These are phyloP conservation scores for Phania funesta DNA, from an alignment of 2,888 invertebrate genomes.

Conservation along the genomic window DNA sequence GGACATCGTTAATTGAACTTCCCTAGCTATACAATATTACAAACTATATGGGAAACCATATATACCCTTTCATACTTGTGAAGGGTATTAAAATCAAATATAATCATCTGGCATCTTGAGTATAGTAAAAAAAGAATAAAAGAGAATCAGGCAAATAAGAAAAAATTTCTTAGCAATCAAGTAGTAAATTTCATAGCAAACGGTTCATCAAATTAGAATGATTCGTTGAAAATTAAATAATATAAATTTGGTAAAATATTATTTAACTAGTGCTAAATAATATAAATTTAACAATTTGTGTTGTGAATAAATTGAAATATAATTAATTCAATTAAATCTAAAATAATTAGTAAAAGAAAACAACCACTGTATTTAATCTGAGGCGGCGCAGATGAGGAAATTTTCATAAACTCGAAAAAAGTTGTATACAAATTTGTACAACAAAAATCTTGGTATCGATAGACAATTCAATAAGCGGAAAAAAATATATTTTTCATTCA, in stretches of 20 bases:
- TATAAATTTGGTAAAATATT: background rate
- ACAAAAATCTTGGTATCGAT: conserved; percentile 44
- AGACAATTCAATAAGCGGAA: conserved; percentile 27
- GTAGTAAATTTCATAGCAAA: conserved; percentile 42
- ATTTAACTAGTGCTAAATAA: conserved; percentile 2
- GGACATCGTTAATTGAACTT: no score
- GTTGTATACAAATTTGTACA: conserved; percentile 52
- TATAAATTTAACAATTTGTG: background rate
- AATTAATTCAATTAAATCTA: conserved; percentile 13
- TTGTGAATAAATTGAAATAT: conserved; percentile 12
- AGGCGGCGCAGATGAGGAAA: conserved; percentile 63
- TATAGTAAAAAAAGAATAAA: background rate
- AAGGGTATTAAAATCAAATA: background rate
- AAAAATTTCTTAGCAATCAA: conserved; percentile 46
- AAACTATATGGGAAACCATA: no score
- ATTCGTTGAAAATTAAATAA: background rate
- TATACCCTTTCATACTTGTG: no score
- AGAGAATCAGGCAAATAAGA: conserved; percentile 33
- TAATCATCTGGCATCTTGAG: conserved; percentile 23
- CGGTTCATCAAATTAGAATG: background rate
- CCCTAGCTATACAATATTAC: no score
- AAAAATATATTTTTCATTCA: conserved; percentile 8
- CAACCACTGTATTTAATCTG: conserved; percentile 44
- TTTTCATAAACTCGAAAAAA: conserved; percentile 46
- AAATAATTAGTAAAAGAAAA: background rate